Base-by-base conservation (phyloP, 2,797 vertebrate species). In the Melanotaenia parkinsoni region DNA sequence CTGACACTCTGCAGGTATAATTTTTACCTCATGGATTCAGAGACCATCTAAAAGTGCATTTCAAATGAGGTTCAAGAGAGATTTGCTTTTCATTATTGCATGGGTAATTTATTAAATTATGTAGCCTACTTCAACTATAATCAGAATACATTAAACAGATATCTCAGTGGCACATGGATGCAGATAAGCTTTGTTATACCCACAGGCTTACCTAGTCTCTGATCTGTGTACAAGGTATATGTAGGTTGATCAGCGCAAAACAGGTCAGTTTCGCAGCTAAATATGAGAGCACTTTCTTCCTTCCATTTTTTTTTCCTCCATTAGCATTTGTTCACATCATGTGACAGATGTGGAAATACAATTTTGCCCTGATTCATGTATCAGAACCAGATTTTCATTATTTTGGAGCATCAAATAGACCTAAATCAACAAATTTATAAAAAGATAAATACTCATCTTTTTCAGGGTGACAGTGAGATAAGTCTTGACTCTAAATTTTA, bases 121-220 rank as follows among this genome's bases (percentile, higher is more conserved):
- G 30, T 18, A 67, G 58, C 69, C 54, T 43, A 50, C 54, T 64
- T 68, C 22, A 38, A 56, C 10, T 69, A 45, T 50, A 73, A 62
- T 54, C 18, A 5, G 50, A 40, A 61, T 50, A 63, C 63, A 72
- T 54, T 54, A 60, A 22, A 53, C 38, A 71, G 43, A 62, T 37
- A 58, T 62, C 38, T 69, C 69, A 33, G 24, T 69, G 51, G 58
- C 40, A 24, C 62, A 66, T 35, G 18, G 20, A 67, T 35, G 43
- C 40, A 61, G 51, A 64, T 32, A 33, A 53, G 61, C 63, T 72
- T 76, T 74, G 20, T 69, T 50, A 24, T 56, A 64, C 24, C 28
- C 10, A 13, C 28, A 14, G 58, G 67, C 33, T 70, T 62, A 61
- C 12, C 26, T 53, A 51, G 26, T 53, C 47, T 54, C 32, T 40